These are phyloP conservation scores for Ochropleura leucogaster DNA, from an alignment of 2,888 invertebrate genomes.

Conservation along the genomic window DNA sequence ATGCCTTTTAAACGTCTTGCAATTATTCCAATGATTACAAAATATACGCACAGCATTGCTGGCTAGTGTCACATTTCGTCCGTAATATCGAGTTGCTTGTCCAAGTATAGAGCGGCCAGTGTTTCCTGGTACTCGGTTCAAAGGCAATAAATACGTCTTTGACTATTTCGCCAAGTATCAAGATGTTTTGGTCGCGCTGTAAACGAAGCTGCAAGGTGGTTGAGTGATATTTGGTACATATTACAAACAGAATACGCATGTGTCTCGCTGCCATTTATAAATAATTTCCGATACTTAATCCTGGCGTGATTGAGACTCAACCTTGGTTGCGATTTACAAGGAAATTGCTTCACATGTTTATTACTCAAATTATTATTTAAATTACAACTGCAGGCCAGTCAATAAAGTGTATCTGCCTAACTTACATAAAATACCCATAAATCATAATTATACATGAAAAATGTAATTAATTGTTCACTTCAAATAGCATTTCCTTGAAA, in stretches of 20 bases:
- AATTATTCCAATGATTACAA: slow-evolving; percentile 52
- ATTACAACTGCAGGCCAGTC: slow-evolving; percentile 2
- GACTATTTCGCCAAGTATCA: slow-evolving; percentile 24
- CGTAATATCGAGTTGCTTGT: slow-evolving; percentile 50
- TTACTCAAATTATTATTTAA: slow-evolving; percentile 28
- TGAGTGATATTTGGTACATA: slow-evolving; percentile 75
- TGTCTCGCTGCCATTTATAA: slow-evolving; percentile 51
- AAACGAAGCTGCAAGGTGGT: slow-evolving; percentile 71
- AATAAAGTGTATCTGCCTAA: background rate
- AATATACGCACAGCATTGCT: slow-evolving; percentile 40
- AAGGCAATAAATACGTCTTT: slow-evolving; percentile 1
- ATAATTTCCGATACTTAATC: slow-evolving; percentile 72
- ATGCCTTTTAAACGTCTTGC: slow-evolving; percentile 41
- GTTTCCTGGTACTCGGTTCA: slow-evolving; percentile 26
- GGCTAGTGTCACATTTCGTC: slow-evolving; percentile 56
- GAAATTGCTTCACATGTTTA: slow-evolving; percentile 65
- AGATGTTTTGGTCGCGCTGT: slow-evolving; percentile 26
- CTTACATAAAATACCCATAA: background rate
- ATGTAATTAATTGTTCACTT: slow-evolving; percentile 1
- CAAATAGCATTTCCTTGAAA: background rate
- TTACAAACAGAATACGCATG: slow-evolving; percentile 46
- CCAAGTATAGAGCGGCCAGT: slow-evolving; percentile 40
- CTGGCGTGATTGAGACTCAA: slow-evolving; percentile 55
- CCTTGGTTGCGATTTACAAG: slow-evolving; percentile 67
- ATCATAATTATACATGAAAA: background rate